Evolutionary conservation across 2,797 vertebrate species (phyloP), one percentile per base, ranked within the genome.

Genomic region (Glossophaga mutica): DNA sequence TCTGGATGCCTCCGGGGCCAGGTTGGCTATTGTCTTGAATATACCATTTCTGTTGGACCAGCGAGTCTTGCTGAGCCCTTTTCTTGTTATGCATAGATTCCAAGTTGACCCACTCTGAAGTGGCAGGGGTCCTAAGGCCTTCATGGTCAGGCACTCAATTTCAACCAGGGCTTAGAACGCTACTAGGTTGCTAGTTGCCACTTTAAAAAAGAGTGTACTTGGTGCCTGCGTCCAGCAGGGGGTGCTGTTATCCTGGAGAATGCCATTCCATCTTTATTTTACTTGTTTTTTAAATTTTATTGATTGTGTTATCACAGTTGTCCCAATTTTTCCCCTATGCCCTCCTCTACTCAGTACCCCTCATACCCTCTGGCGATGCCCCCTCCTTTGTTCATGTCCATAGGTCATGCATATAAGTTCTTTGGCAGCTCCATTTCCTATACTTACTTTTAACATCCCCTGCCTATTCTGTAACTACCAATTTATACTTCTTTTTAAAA

Each of bases 161-260:
- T 86, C 18, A 79, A 26, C 5, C 32, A 59, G 39, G 62, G 18
- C 21, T 94, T 42, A 46, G 32, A 46, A 55, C 39, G 29, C 14
- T 32, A 48, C 26, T 50, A 59, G 18, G 48, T 94, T 92, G 86
- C 52, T 59, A 57, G 29, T 19, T 89, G 46, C 42, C 9, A 5
- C 62, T 89, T 91, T 70, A 37, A 57, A 68, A 81, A 67, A 62
- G 12, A 26, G 2, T 95, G 79, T 78, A 48, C 67, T 93, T 92
- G 81, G 73, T 68, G 21, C 44, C 32, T 87, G 2, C 4, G 22
- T 82, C 88, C 91, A 96, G 87, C 87, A 96, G 91, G 42, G 96
- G 94, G 90, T 9, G 11, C 59, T 70, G 29, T 84, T 59, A 52
- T 62, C 42, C 37, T 71, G 74, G 42, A 48, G 50, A 42, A 14